These are phyloP conservation scores for Dicyrtomina minuta DNA, from an alignment of 2,888 invertebrate genomes.

Conservation along the genomic window DNA sequence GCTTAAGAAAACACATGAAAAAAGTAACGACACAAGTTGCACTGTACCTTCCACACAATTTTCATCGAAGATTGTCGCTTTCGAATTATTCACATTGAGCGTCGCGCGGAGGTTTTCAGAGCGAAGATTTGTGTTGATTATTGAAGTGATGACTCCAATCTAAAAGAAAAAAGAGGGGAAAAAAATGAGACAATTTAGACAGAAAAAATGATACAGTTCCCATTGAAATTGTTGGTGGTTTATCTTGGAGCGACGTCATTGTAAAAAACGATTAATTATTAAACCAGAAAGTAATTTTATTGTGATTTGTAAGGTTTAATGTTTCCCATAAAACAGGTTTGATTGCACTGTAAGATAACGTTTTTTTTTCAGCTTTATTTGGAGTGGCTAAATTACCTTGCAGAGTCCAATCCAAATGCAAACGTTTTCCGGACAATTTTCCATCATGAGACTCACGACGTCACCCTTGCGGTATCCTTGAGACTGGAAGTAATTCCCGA, in stretches of 20 bases:
- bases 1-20: background rate
- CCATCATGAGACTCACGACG: slow-evolving; percentile 82
- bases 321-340: too few species aligned
- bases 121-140: slow-evolving; percentile 90
- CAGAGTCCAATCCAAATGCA: slow-evolving; percentile 89
- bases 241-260: too few species aligned
- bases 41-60: slow-evolving; percentile 59
- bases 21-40: background rate
- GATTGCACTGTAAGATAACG: too few species aligned
- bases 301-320: too few species aligned
- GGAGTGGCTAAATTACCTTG: slow-evolving; percentile 62
- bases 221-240: too few species aligned
- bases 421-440: slow-evolving; percentile 88
- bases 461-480: slow-evolving; percentile 83
- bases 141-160: slow-evolving; percentile 75
- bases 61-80: slow-evolving; percentile 78
- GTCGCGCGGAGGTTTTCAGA: slow-evolving; percentile 82
- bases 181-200: too few species aligned
- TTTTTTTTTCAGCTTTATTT: too few species aligned
- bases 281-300: too few species aligned
- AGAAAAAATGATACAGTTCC: too few species aligned
- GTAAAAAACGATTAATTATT: too few species aligned
- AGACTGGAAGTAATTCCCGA: slow-evolving; percentile 75
- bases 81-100: slow-evolving; percentile 77
- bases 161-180: slow-evolving; percentile 15